These are phyloP conservation scores for Melangyna quadrimaculata DNA, from an alignment of 2,888 invertebrate species.

Conservation along the genomic window DNA sequence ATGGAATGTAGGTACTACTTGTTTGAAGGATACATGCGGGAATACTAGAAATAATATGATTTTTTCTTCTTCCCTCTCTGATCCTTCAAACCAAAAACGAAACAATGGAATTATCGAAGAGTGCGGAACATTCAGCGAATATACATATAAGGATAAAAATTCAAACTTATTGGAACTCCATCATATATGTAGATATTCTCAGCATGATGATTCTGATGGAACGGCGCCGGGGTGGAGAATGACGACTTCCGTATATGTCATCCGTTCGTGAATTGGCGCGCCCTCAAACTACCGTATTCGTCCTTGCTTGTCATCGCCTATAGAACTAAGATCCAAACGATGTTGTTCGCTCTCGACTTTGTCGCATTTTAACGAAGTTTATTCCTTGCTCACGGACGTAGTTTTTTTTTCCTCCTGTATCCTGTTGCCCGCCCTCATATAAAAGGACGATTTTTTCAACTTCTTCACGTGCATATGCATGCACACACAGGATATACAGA, in stretches of 20 bases:
- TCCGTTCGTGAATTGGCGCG: constrained; percentile 62
- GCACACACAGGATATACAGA: constrained; percentile 57
- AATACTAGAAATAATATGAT: constrained; percentile 40
- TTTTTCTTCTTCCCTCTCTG: constrained; percentile 15
- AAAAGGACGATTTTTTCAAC: constrained; percentile 28
- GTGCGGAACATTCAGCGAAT: neutral
- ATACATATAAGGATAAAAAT: neutral
- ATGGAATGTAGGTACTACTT: constrained; percentile 4
- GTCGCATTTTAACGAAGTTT: constrained; percentile 71
- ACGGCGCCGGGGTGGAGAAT: neutral
- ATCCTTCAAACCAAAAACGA: constrained; percentile 41
- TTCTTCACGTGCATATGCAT: constrained; percentile 19
- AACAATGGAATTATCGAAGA: constrained; percentile 68
- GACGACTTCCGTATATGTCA: constrained; percentile 64
- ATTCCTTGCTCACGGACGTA: constrained; percentile 38
- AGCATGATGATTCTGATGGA: neutral
- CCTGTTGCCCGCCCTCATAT: constrained; percentile 41
- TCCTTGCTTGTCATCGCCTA: constrained; percentile 8
- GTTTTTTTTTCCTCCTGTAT: constrained; percentile 19
- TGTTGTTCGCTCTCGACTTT: constrained; percentile 58
- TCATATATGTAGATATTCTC: neutral
- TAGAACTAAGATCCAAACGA: constrained; percentile 48
- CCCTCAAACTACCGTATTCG: constrained; percentile 27
- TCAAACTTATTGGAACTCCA: constrained; percentile 41
- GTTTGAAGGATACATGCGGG: constrained; percentile 48